phyloP scores from a whole-genome alignment of 2,797 vertebrate species.

The Manis pentadactyla region DNA sequence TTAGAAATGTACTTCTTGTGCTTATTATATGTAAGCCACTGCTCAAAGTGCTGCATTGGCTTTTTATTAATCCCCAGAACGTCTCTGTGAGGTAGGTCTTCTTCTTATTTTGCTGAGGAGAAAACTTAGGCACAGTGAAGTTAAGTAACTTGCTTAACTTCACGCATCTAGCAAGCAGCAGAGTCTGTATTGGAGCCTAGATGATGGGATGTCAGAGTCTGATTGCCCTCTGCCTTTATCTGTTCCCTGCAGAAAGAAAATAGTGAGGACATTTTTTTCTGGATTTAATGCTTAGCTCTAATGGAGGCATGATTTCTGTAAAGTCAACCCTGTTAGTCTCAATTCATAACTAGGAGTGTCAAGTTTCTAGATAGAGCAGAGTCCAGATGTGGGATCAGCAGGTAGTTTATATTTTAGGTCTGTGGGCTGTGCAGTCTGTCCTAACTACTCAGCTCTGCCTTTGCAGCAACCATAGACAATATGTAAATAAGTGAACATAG shows the following conservation, averaged over 20 bases:
- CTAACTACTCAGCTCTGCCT: not conserved
- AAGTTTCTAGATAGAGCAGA: not conserved
- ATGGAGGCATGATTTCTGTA: not conserved
- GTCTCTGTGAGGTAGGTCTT: not conserved
- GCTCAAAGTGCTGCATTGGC: not conserved
- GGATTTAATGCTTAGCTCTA: not conserved
- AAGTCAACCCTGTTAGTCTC: not conserved
- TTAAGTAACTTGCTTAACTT: not conserved
- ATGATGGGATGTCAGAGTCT: not conserved
- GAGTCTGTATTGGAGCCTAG: not conserved
- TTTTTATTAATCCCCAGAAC: not conserved
- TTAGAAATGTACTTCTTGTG: not conserved
- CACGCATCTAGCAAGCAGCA: not conserved
- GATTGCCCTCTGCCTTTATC: not conserved
- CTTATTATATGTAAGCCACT: not conserved
- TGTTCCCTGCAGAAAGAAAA: not conserved
- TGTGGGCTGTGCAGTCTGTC: not conserved
- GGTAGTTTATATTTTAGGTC: not conserved
- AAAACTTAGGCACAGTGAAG: not conserved
- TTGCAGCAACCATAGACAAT: not conserved
- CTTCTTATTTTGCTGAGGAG: conserved; percentile 20
- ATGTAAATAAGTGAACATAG: not conserved
- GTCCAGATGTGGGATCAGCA: not conserved
- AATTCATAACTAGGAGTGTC: not conserved
- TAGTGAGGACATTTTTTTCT: not conserved